A percentile compares a stretch with the other conserved stretches of the same genome.
Conservation (phyloP, 1,140 invertebrate species). For the Conus betulinus region DNA sequence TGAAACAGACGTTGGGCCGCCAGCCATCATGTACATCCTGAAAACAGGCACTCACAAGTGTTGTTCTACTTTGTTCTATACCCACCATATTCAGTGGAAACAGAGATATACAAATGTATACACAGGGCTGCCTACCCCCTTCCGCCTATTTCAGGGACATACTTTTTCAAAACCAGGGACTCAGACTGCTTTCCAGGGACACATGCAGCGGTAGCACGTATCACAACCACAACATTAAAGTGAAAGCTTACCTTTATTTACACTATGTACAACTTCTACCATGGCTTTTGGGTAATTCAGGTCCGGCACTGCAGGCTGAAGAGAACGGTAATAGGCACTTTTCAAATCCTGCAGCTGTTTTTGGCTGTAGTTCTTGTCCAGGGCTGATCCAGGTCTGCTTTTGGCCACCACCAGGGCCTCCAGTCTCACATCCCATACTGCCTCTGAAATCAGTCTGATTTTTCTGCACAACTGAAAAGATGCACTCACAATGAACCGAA, state of each 20-base stretch:
- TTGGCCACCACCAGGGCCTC: conserved; percentile 16
- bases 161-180: no score
- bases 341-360: conserved; percentile 3
- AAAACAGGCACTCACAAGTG: conserved; percentile 41
- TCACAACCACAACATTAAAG: no score
- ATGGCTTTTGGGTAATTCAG: no score
- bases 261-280: no score
- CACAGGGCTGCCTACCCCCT: no score
- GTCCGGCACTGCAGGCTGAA: background rate
- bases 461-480: conserved; percentile 3
- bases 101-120: background rate
- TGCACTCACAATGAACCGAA: conserved; percentile 8
- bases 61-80: conserved; percentile 3
- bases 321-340: background rate
- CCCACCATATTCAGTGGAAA: background rate
- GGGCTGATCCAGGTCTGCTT: background rate
- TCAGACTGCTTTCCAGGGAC: no score
- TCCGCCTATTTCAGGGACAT: no score
- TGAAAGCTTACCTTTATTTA: no score
- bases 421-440: background rate
- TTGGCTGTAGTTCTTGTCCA: background rate
- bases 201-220: no score
- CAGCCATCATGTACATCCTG: conserved; percentile 74
- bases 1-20: conserved; percentile 77
- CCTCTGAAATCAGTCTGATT: conserved; percentile 17